Conservation (phyloP, 2,797 vertebrate genomes). For the Ispidina lecontei region DNA sequence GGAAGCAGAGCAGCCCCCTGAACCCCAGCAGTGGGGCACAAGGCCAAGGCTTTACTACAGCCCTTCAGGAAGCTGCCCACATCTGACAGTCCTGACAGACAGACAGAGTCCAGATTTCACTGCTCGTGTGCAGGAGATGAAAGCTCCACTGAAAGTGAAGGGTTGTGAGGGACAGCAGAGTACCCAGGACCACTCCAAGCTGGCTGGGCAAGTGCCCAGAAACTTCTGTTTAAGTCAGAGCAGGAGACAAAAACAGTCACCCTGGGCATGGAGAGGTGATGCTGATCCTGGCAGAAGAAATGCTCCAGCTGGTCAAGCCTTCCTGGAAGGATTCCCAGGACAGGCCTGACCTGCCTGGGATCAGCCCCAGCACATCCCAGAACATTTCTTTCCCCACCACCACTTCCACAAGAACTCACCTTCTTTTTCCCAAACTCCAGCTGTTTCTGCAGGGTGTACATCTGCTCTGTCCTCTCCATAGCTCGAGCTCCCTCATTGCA, state of each 20-base stretch:
- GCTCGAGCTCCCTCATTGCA: conserved; percentile 92
- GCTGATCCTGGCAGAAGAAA: not conserved
- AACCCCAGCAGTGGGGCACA: not conserved
- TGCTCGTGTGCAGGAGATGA: not conserved
- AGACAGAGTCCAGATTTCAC: not conserved
- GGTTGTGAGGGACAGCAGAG: not conserved
- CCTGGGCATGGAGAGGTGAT: fast-evolving
- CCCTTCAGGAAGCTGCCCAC: not conserved
- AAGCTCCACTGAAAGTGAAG: not conserved
- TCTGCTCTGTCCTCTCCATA: conserved; percentile 96
- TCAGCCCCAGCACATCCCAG: not conserved
- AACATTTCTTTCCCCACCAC: not conserved
- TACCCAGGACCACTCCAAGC: not conserved
- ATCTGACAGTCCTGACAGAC: not conserved
- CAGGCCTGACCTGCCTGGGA: fast-evolving
- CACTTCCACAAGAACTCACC: conserved; percentile 69
- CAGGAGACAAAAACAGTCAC: not conserved
- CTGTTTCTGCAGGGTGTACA: conserved; percentile 94
- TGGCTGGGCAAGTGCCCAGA: not conserved
- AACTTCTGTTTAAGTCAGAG: not conserved
- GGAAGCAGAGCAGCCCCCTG: not conserved
- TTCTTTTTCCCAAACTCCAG: conserved; percentile 97
- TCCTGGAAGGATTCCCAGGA: not conserved
- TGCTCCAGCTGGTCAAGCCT: not conserved
- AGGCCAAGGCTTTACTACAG: not conserved